Evolutionary conservation across 2,888 invertebrate genomes (phyloP).

Genomic region (Drosophila sordidapex): DNA sequence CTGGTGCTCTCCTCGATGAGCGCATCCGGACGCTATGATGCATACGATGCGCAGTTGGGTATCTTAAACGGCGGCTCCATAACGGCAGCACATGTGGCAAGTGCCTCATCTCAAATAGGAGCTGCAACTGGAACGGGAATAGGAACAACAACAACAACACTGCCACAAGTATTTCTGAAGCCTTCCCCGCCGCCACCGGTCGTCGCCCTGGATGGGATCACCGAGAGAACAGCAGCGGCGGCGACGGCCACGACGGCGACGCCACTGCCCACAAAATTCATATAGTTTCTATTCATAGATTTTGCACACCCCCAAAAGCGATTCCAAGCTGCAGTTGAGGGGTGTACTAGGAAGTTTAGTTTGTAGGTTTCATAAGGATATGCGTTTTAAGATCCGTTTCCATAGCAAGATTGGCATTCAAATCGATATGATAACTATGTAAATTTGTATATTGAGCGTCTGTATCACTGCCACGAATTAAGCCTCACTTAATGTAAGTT

Average conservation of each 20-base stretch:
- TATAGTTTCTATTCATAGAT: conserved; percentile 42
- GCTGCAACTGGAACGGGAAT: conserved; percentile 4
- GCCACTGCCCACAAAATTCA: conserved; percentile 68
- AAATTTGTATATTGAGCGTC: conserved; percentile 27
- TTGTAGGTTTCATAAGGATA: conserved; percentile 51
- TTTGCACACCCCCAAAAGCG: conserved; percentile 12
- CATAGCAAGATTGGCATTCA: conserved; percentile 8
- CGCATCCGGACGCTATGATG: conserved; percentile 55
- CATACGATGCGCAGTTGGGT: conserved; percentile 57
- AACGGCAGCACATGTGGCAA: conserved; percentile 36
- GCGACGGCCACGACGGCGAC: conserved; percentile 13
- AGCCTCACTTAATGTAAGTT: conserved; percentile 7
- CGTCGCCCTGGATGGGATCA: conserved; percentile 31
- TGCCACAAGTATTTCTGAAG: conserved; percentile 78
- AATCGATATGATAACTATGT: conserved; percentile 12
- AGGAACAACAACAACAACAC: conserved; percentile 50
- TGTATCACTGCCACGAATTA: conserved; percentile 45
- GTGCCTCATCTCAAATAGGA: conserved; percentile 19
- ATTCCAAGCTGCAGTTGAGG: conserved; percentile 35
- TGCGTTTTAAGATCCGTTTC: conserved; percentile 19
- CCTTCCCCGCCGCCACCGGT: conserved; percentile 58
- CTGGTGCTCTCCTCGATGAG: conserved; percentile 82
- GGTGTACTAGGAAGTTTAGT: conserved; percentile 35
- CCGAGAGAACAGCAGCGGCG: conserved; percentile 20
- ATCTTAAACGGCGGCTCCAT: conserved; percentile 58